These are phyloP conservation scores for Caerostris darwini DNA, from an alignment of 1,140 invertebrate species.

Conservation along the genomic window DNA sequence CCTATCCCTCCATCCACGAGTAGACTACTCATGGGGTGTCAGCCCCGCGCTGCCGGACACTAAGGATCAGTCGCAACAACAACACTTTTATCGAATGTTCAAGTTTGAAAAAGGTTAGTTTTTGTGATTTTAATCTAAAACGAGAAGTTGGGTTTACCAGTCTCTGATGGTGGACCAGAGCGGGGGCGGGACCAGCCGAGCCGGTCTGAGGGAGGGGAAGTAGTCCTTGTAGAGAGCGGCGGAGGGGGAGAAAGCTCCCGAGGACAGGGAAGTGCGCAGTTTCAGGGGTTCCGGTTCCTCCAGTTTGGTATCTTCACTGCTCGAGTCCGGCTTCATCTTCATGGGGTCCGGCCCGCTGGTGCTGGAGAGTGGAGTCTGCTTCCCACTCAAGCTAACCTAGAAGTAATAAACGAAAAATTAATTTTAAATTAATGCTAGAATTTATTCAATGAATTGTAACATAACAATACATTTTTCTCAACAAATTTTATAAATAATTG, in stretches of 20 bases:
- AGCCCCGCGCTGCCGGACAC: too few relatives aligned
- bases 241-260: background rate
- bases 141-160: background rate
- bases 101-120: too few relatives aligned
- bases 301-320: slow-evolving; percentile 12
- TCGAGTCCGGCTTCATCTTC: background rate
- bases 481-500: too few relatives aligned
- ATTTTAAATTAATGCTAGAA: background rate
- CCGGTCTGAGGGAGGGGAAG: slow-evolving; percentile 2
- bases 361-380: background rate
- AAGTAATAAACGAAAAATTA: background rate
- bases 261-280: background rate
- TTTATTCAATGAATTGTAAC: too few relatives aligned
- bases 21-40: too few relatives aligned
- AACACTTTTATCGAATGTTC: too few relatives aligned
- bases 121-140: too few relatives aligned
- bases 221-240: slow-evolving; percentile 64
- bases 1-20: too few relatives aligned
- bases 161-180: slow-evolving; percentile 54
- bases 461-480: too few relatives aligned
- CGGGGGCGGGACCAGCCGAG: slow-evolving; percentile 31
- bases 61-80: too few relatives aligned
- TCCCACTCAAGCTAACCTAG: background rate
- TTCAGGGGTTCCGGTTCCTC: slow-evolving; percentile 40
- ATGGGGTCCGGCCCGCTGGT: background rate